phyloP scores from a whole-genome alignment of 2,888 invertebrate species.

The Tyria jacobaeae region DNA sequence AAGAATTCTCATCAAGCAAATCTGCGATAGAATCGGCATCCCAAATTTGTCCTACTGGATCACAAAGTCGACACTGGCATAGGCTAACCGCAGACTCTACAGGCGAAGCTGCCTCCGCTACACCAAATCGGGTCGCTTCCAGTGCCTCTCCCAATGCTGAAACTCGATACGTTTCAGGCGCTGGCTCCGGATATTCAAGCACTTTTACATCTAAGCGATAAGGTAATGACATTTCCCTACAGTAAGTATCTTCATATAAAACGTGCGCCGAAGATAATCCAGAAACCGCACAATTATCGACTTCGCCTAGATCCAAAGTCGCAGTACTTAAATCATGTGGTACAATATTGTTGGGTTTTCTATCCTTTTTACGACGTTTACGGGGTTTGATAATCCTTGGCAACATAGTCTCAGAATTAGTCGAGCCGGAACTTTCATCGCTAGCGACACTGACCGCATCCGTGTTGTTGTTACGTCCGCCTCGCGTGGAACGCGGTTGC shows the following conservation, averaged over 20 bases:
- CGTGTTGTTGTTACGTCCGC: conserved; percentile 84
- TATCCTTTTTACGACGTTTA: conserved; percentile 95
- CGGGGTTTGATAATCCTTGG: conserved; percentile 96
- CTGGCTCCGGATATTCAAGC: conserved; percentile 75
- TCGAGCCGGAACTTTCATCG: conserved; percentile 91
- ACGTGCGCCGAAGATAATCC: conserved; percentile 70
- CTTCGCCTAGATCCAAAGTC: conserved; percentile 76
- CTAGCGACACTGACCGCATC: conserved; percentile 91
- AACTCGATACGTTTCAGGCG: conserved; percentile 78
- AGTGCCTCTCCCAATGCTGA: conserved; percentile 85
- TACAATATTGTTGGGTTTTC: conserved; percentile 89
- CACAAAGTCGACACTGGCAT: conserved; percentile 92
- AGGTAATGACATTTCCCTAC: conserved; percentile 82
- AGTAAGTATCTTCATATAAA: conserved; percentile 82
- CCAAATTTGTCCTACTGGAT: conserved; percentile 91
- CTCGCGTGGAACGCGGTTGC: conserved; percentile 74
- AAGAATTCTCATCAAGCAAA: conserved; percentile 80
- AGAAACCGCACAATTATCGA: conserved; percentile 79
- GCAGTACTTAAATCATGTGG: conserved; percentile 77
- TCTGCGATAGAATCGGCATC: conserved; percentile 88
- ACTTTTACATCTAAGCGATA: conserved; percentile 81
- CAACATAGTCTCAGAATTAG: conserved; percentile 90
- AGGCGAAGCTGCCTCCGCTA: conserved; percentile 79
- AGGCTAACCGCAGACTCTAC: conserved; percentile 81
- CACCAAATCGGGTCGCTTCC: conserved; percentile 80